Evolutionary conservation across 2,113 vertebrate species (phyloP), one percentile per base, ranked within the genome.

Genomic region (Clarias batrachus): DNA sequence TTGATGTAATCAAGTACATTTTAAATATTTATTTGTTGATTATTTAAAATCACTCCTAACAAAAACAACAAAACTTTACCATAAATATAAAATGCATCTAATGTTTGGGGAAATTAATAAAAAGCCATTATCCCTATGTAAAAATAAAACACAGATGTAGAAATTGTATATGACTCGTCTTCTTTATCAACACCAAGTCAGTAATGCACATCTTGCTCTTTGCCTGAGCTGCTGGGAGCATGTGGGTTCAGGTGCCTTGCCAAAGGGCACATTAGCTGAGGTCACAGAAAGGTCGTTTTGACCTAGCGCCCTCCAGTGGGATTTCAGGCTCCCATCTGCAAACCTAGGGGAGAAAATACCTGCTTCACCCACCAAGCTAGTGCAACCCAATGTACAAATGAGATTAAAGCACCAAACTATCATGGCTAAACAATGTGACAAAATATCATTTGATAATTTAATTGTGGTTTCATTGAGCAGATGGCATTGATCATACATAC

Each of bases 291-390:
- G 74, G 60, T 79, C 62, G 41, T 16, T 66, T 79, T 21, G 30
- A 30, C 48, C 52, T 80, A 80, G 74, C 54, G 52, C 84, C 82
- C 52, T 48, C 48, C 21, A 23, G 84, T 81, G 78, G 78, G 16
- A 19, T 10, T 59, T 56, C 60, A 66, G 74, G 59, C 11, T 77
- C 41, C 60, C 11, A 23, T n/a, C 4, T 3, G 60, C 60, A 52
- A 85, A 62, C n/a, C 73, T 60, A 52, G 17, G 48, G 23, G n/a
- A 4, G 13, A 30, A 60, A 23, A 59, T 33, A n/a, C 6, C n/a
- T 23, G 19, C 17, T 71, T 12, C 33, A 33, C 54, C 6, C 27
- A 23, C 17, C 13, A 77, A 27, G 13, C 25, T 27, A 59, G 16
- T 33, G 7, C 10, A 30, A 56, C 8, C n/a, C 13, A 78, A 56